Conservation (phyloP, 2,113 vertebrate genomes). For the Urocynchramus pylzowi region DNA sequence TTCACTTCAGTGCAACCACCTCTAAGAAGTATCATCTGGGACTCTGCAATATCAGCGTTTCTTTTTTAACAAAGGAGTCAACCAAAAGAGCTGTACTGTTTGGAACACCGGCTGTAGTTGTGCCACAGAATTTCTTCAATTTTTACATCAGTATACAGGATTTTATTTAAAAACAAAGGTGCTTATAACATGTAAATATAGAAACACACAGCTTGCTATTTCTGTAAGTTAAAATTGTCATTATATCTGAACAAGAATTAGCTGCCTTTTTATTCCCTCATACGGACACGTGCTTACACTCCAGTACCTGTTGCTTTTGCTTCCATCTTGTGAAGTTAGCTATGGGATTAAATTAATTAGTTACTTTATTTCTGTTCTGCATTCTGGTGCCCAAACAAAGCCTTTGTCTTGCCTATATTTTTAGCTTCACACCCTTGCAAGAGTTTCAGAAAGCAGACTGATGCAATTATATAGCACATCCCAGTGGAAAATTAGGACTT, state of each 20-base stretch:
- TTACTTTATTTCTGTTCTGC: background rate
- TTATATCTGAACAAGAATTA: background rate
- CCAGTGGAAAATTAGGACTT: background rate
- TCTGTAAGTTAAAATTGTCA: background rate
- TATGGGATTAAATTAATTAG: background rate
- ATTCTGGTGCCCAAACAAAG: background rate
- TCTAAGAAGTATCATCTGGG: background rate
- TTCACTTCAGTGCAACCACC: background rate
- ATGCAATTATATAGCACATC: background rate
- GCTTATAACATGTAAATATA: background rate
- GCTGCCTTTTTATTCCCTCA: background rate
- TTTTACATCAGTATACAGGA: background rate
- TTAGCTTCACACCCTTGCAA: background rate
- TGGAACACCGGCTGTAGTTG: background rate
- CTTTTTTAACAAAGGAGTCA: background rate
- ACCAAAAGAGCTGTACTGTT: background rate
- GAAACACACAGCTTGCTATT: background rate
- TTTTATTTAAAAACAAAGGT: background rate
- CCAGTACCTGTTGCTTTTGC: background rate
- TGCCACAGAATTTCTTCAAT: background rate
- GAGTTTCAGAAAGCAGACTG: background rate
- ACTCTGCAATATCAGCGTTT: background rate
- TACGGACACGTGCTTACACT: background rate
- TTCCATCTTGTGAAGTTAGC: background rate
- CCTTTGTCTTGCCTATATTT: background rate